phyloP scores from a whole-genome alignment of 1,140 invertebrate species.

The Tenebrio molitor region DNA sequence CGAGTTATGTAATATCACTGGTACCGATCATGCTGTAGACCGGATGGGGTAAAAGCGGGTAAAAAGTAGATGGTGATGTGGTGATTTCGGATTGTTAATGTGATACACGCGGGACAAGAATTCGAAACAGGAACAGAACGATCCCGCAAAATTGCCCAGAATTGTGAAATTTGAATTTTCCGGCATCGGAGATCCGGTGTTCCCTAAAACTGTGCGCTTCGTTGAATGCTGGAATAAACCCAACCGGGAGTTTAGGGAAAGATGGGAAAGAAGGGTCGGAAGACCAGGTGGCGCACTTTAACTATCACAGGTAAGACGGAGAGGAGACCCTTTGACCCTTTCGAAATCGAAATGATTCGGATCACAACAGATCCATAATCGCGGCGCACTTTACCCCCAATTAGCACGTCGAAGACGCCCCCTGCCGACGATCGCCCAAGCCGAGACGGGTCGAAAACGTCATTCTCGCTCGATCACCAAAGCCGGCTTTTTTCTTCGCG shows the following conservation, averaged over 20 bases:
- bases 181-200: neutral
- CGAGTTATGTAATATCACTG: slow-evolving; percentile 34
- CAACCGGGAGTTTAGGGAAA: slow-evolving; percentile 43
- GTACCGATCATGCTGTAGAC: slow-evolving; percentile 19
- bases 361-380: neutral
- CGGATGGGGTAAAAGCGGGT: slow-evolving; percentile 10
- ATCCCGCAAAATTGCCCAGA: too few species aligned
- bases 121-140: neutral
- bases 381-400: neutral
- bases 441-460: too few species aligned
- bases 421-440: too few species aligned
- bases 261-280: slow-evolving; percentile 64
- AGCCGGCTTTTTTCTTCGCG: too few species aligned
- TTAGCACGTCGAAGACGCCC: too few species aligned
- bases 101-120: slow-evolving; percentile 22
- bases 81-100: neutral
- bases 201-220: neutral
- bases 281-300: slow-evolving; percentile 64
- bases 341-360: too few species aligned
- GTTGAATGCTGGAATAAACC: slow-evolving; percentile 17
- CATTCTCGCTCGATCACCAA: too few species aligned
- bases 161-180: neutral
- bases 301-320: slow-evolving; percentile 60
- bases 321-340: slow-evolving; percentile 2
- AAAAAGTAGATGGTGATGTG: neutral